Evolutionary conservation across 2,113 vertebrate genomes (phyloP), one percentile per base, ranked within the genome.

Genomic region (Eulemur rufifrons): DNA sequence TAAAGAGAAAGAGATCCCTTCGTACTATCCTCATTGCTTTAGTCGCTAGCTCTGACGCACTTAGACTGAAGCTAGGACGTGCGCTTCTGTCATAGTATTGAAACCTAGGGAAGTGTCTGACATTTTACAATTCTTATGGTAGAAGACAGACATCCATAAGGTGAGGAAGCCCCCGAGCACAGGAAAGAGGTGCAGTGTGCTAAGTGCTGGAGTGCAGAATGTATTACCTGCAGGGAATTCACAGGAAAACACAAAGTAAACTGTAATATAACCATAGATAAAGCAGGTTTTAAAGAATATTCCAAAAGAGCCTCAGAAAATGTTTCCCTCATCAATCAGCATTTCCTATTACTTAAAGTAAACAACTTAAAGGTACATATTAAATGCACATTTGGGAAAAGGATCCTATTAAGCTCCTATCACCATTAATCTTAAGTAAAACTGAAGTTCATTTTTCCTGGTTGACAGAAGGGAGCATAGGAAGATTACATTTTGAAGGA

Each of bases 21-120:
- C 7, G 52, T 1, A n/a, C 0, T 2, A 18, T 13, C 5, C 18
- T 71, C 11, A 4, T 6, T 71, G 42, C 32, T 81, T 14, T 0
- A 71, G 14, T 23, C 20, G 34, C 34, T 54, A 39, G 3, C 7
- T 59, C 81, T 54, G 37, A 66, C 20, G 45, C 5, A 25, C 21
- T 32, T 56, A 39, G 52, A 7, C 9, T 69, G 27, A 87, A 47
- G 50, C 6, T 69, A 25, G 42, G 13, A 64, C 37, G 63, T 7
- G 20, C 54, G 39, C 4, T 39, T 37, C 6, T 78, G 18, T 87
- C 20, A 90, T 9, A n/a, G 27, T 20, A 47, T 3, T 37, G 34
- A 89, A 50, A 32, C 39, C 9, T 61, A n/a, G 2, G 10, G 20
- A 68, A 93, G 47, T 87, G 45, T 10, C 8, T 21, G 20, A 5